A percentile compares a stretch with the other conserved stretches of the same genome.
Conservation (phyloP, 2,888 invertebrate species). For the Sesamia inferens region DNA sequence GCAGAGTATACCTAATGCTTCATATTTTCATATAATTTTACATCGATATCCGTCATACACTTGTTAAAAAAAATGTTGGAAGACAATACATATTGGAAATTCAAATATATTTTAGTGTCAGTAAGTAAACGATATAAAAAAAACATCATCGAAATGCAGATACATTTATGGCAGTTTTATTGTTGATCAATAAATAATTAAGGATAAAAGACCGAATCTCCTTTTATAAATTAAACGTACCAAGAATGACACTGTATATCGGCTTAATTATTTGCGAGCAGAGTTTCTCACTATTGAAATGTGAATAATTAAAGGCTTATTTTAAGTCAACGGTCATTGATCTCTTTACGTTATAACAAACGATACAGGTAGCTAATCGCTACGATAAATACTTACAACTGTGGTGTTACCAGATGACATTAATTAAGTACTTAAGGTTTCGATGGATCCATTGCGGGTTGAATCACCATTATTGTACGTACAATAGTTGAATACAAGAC, state of each 20-base stretch:
- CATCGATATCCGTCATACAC: conserved; percentile 16
- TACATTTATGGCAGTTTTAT: not conserved
- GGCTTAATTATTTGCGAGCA: conserved; percentile 40
- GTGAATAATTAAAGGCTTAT: conserved; percentile 23
- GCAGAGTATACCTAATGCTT: conserved; percentile 10
- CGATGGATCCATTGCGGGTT: not conserved
- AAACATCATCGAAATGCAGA: too few relatives aligned
- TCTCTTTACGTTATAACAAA: conserved; percentile 2
- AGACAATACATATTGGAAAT: conserved; percentile 46
- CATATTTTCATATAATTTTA: conserved; percentile 21
- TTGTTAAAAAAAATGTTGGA: conserved; percentile 44
- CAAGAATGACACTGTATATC: conserved; percentile 23
- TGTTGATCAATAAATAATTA: not conserved
- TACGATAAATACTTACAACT: not conserved
- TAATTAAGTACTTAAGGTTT: not conserved
- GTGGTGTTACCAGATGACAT: not conserved
- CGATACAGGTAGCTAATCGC: not conserved
- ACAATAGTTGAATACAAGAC: not conserved
- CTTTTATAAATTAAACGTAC: conserved; percentile 13
- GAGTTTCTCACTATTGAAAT: conserved; percentile 36
- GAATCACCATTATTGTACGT: not conserved
- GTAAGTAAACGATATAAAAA: not conserved
- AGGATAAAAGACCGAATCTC: not conserved
- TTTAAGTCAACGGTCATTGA: conserved; percentile 14
- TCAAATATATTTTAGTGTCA: conserved; percentile 8